Base-by-base conservation (phyloP, 2,797 vertebrate genomes). In the Rhodeus uyekii region DNA sequence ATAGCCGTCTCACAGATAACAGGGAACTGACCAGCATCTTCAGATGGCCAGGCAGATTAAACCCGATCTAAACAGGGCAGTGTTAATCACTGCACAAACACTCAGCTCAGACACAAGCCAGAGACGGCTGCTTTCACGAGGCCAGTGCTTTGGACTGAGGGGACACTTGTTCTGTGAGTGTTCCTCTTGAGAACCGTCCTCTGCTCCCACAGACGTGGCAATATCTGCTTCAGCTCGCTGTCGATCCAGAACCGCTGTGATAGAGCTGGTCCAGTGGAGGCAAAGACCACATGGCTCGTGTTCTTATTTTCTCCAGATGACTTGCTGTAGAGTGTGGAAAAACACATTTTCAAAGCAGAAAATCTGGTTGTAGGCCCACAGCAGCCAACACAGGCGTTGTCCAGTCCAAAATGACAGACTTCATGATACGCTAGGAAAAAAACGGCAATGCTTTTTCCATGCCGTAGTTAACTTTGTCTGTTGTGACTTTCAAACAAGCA, bases 281-380 rank as follows among this genome's bases (percentile, higher is more conserved):
- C 84, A 10, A 80, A 86, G 74, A 83, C 53, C 85, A 81, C 83
- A 85, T 78, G 80, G 81, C 78, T 78, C 82, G 75, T 75, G 27
- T 22, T 68, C 71, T 94, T 93, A 93, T 94, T 94, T 90, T 86
- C 89, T 93, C 93, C 93, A 94, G 93, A 94, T 94, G 93, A 94
- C 86, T n/a, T 84, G 89, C 90, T 88, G 81, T 90, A 81, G 84
- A 90, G 86, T 64, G 77, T 88, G 89, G 90, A 92, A 92, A 86
- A 94, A 94, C 93, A 94, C 92, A 85, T 92, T 94, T 94, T 94
- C 92, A 94, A 95, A 95, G 92, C 80, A 92, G 86, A 94, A 93
- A 94, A 92, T 94, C 92, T 93, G 93, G 89, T 92, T 91, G 92
- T 88, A 84, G 89, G 89, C 85, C 87, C 71, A 29, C 61, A 34